Evolutionary conservation across 2,113 vertebrate genomes (phyloP).

Genomic region (Bubo blakistoni): DNA sequence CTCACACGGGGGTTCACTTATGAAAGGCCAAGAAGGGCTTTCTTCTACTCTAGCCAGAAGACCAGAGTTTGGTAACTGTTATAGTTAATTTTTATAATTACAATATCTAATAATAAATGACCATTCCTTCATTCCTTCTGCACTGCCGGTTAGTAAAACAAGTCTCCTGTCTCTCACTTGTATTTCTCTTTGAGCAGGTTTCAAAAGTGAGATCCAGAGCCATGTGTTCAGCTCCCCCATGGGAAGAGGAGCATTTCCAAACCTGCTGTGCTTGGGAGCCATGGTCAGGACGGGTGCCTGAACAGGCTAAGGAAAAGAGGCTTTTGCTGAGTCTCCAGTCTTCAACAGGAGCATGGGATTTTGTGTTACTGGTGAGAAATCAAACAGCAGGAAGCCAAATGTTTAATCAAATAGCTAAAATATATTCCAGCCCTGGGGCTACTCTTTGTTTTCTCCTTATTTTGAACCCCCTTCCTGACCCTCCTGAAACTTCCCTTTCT

Average conservation of each 20-base stretch:
- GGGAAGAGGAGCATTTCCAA: background rate
- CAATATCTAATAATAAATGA: background rate
- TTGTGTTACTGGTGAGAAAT: background rate
- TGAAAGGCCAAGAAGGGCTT: background rate
- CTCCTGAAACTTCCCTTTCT: background rate
- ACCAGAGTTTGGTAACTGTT: background rate
- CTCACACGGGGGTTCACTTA: background rate
- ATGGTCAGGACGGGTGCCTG: fast-evolving
- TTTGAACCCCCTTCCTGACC: background rate
- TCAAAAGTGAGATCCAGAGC: background rate
- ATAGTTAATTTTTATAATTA: background rate
- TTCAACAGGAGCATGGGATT: background rate
- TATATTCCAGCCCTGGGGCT: background rate
- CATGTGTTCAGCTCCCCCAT: fast-evolving
- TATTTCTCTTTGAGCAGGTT: background rate
- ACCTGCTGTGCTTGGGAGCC: fast-evolving
- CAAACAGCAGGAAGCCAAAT: background rate
- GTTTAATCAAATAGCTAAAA: background rate
- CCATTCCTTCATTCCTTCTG: background rate
- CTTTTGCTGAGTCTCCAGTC: background rate
- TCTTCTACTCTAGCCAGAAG: background rate
- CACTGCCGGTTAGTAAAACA: background rate
- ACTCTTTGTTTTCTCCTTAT: background rate
- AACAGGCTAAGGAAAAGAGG: background rate
- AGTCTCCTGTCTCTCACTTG: background rate